Conservation (phyloP, 1,140 invertebrate species). For the Saccostrea glomerata region DNA sequence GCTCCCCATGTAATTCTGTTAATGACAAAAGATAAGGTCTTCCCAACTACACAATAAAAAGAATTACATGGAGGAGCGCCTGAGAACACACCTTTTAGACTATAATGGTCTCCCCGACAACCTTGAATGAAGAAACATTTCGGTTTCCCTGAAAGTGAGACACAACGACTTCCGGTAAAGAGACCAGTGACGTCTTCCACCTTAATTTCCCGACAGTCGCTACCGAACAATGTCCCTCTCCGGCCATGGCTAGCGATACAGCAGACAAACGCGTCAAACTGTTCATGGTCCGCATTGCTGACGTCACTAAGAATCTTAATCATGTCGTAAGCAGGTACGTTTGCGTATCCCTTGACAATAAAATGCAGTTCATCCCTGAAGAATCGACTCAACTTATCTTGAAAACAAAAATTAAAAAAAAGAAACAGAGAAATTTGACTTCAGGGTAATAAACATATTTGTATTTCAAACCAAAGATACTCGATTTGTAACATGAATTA, state of each 20-base stretch:
- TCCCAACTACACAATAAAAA: too few relatives aligned
- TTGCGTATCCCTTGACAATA: slow-evolving; percentile 7
- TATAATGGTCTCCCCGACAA: slow-evolving; percentile 25
- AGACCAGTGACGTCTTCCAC: background rate
- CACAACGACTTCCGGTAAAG: background rate
- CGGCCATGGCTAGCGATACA: slow-evolving; percentile 26
- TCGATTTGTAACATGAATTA: too few relatives aligned
- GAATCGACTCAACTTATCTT: slow-evolving; percentile 1
- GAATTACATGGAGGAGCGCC: too few relatives aligned
- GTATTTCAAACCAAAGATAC: too few relatives aligned
- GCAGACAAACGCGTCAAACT: slow-evolving; percentile 24
- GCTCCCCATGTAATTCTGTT: too few relatives aligned
- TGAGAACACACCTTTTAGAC: background rate
- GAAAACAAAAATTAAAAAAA: background rate
- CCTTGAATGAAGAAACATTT: slow-evolving; percentile 50
- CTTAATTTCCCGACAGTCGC: slow-evolving; percentile 39
- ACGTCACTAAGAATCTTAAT: slow-evolving; percentile 5
- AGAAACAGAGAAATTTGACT: too few relatives aligned
- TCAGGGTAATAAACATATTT: too few relatives aligned
- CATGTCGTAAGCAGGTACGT: slow-evolving; percentile 24
- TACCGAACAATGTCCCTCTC: slow-evolving; percentile 28
- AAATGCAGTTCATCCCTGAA: slow-evolving; percentile 34
- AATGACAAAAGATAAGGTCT: too few relatives aligned
- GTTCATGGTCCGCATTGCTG: background rate
- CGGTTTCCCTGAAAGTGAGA: slow-evolving; percentile 46